A percentile compares a stretch with the other conserved stretches of the same genome.
phyloP scores from a whole-genome alignment of 2,888 invertebrate genomes.

The Andrena fulva region DNA sequence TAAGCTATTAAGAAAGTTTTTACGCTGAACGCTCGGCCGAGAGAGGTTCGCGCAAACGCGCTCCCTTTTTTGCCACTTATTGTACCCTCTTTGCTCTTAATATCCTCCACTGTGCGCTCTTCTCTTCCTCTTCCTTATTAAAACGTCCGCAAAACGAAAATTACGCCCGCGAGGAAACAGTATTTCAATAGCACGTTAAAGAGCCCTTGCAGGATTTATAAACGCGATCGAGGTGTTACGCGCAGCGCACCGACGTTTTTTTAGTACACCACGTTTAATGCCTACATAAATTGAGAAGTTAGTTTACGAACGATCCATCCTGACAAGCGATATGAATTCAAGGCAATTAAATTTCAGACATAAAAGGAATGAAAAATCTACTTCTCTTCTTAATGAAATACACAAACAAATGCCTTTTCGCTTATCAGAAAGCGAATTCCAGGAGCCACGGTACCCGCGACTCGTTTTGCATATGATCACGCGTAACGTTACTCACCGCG shows the following conservation, averaged over 20 bases:
- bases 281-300: not conserved
- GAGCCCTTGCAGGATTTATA: not conserved
- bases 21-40: constrained; percentile 21
- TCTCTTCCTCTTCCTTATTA: not conserved
- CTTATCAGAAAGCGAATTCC: not conserved
- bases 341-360: too few relatives aligned
- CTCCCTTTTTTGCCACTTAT: not conserved
- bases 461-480: not conserved
- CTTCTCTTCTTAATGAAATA: too few relatives aligned
- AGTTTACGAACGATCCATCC: not conserved
- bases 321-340: too few relatives aligned
- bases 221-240: not conserved
- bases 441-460: not conserved
- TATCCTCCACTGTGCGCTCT: not conserved
- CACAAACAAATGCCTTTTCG: too few relatives aligned
- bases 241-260: too few relatives aligned
- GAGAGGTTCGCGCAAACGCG: not conserved
- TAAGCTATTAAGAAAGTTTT: constrained; percentile 51
- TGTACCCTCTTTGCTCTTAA: not conserved
- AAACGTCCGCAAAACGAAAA: not conserved
- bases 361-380: too few relatives aligned
- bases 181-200: not conserved
- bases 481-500: not conserved
- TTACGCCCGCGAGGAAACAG: not conserved
- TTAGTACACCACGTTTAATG: too few relatives aligned